Base-by-base conservation (phyloP, 2,888 invertebrate species). In the Hoplodrina ambigua region DNA sequence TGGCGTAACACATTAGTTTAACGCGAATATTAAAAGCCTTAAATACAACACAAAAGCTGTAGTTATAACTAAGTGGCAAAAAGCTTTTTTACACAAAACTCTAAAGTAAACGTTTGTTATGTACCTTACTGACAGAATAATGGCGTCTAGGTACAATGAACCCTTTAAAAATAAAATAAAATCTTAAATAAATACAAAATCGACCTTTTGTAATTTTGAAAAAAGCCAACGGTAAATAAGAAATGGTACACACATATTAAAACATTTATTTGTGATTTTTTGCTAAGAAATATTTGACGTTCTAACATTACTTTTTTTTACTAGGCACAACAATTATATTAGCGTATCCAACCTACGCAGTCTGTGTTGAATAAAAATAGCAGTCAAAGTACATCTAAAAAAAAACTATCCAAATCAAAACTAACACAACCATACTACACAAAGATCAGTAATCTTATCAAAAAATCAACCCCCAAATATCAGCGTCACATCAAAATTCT, bases 1-100 rank as follows among this genome's bases (percentile, higher is more conserved):
- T 66, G 75, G 25, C 37, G 55, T 66, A 71, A 63, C 78, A 78
- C 64, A 71, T 77, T 78, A 70, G 65, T 81, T 52, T 71, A 76
- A 71, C 53, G 57, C 15, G 33, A 49, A 53, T 71, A 78, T 65
- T 65, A 56, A 78, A 60, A 69, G 61, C 64, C 58, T 77, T 58
- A 61, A 70, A 70, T 55, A 70, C 19, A 2, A 69, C 60, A 70
- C 61, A 81, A 81, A 77, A 77, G 57, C 60, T 75, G 66, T 65
- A 60, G 25, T 54, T 58, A 54, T 52, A 59, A 15, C 63, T 80
- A 62, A 80, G 80, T 75, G 76, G 44, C 76, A 69, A 64, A 80
- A 77, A 76, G 71, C 56, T 64, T 81, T 80, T 77, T 63, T 57
- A 50, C 53, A 30, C 25, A 53, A 81, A 57, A 63, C 53, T 54